These are phyloP conservation scores for Diarsia brunnea DNA, from an alignment of 2,888 invertebrate genomes.

Conservation along the genomic window DNA sequence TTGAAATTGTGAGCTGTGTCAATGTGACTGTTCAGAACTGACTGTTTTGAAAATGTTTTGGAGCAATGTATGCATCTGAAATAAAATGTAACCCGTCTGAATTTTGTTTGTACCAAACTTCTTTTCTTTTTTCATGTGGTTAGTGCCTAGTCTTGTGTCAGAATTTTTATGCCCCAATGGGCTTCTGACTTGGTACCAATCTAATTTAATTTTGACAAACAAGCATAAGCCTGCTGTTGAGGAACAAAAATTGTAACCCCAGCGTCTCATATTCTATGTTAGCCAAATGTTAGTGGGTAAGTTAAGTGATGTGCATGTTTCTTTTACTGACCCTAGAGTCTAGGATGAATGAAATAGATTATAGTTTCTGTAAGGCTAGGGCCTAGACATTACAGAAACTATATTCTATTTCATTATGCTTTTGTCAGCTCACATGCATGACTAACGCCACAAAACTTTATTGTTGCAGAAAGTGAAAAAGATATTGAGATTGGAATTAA, in stretches of 20 bases:
- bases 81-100: conserved; percentile 38
- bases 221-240: background rate
- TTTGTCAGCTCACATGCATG: background rate
- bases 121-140: too few species aligned
- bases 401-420: background rate
- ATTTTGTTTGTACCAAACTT: background rate
- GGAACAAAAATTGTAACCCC: background rate
- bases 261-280: background rate
- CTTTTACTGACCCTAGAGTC: too few species aligned
- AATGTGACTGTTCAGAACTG: conserved; percentile 79
- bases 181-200: background rate
- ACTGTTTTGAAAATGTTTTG: conserved; percentile 80
- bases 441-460: background rate
- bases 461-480: background rate
- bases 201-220: background rate
- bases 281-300: too few species aligned
- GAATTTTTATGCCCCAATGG: too few species aligned
- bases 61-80: conserved; percentile 83
- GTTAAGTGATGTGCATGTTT: too few species aligned
- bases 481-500: background rate
- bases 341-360: too few species aligned
- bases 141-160: too few species aligned
- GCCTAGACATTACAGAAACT: too few species aligned
- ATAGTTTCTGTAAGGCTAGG: too few species aligned
- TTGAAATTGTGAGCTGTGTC: conserved; percentile 77